Percentiles rank a stretch among this genome's conserved stretches.
phyloP scores from a whole-genome alignment of 2,113 vertebrate genomes.

The Lophius piscatorius region DNA sequence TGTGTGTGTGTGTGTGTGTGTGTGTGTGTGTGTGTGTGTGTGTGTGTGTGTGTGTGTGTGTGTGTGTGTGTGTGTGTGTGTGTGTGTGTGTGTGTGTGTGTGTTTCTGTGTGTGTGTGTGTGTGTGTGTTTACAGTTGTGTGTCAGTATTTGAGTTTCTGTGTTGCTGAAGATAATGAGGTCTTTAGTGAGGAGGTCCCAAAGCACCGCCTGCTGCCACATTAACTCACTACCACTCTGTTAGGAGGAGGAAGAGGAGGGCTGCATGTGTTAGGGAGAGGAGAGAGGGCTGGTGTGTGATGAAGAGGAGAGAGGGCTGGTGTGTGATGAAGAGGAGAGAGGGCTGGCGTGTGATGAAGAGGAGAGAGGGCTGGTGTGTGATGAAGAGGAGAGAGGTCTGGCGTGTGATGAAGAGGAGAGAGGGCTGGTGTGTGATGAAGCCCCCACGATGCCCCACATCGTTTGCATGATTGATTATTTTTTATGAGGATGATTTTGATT shows the following conservation, averaged over 20 bases:
- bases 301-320: constrained; percentile 15
- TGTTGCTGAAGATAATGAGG: constrained; percentile 37
- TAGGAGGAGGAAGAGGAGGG: neutral
- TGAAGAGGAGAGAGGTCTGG: neutral
- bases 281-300: constrained; percentile 32
- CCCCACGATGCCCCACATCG: no score
- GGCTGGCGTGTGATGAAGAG: no score
- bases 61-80: constrained; percentile 2
- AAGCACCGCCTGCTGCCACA: constrained; percentile 23
- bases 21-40: neutral
- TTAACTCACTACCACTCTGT: constrained; percentile 25
- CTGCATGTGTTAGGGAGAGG: neutral
- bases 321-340: neutral
- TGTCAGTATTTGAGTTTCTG: neutral
- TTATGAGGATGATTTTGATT: no score
- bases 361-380: neutral
- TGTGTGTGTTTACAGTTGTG: constrained; percentile 8
- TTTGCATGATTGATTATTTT: no score
- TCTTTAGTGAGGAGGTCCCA: constrained; percentile 48
- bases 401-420: constrained; percentile 20
- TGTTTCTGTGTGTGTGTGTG: neutral
- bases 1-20: constrained; percentile 10
- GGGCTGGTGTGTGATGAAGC: no score
- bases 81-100: neutral
- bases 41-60: constrained; percentile 9